Conservation (phyloP, 2,797 vertebrate species). For the Pangasius djambal region DNA sequence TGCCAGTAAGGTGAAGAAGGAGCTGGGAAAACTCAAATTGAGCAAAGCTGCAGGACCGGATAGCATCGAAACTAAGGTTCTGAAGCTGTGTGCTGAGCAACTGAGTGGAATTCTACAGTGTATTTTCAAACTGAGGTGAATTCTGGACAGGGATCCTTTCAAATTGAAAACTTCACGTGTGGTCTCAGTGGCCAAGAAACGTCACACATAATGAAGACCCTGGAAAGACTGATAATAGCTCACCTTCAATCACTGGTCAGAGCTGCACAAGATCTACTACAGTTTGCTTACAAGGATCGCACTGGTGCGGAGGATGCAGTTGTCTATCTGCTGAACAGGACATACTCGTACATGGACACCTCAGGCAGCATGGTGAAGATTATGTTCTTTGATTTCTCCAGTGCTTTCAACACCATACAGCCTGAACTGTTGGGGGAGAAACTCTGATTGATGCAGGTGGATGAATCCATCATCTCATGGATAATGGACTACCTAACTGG, state of each 20-base stretch:
- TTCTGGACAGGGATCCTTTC: background rate
- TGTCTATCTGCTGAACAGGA: background rate
- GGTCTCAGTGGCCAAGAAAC: background rate
- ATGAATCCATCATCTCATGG: background rate
- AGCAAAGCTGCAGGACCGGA: background rate
- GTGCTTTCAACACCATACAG: background rate
- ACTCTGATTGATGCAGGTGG: background rate
- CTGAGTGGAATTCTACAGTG: background rate
- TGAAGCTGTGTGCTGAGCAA: constrained; percentile 6
- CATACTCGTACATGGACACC: background rate
- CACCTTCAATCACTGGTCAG: background rate
- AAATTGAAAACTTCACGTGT: background rate
- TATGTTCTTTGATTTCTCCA: constrained; percentile 7
- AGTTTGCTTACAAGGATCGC: background rate
- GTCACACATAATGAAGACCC: background rate
- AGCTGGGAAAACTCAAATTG: background rate
- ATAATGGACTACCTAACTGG: background rate
- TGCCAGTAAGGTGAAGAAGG: background rate
- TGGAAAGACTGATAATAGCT: background rate
- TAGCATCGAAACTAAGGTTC: background rate
- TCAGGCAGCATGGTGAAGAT: background rate
- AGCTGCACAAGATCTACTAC: background rate
- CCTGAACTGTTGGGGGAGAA: background rate
- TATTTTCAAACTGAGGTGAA: background rate
- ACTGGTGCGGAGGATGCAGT: background rate